Percentiles rank a stretch among this genome's conserved stretches.
Evolutionary conservation across 2,888 invertebrate species (phyloP).

Genomic region (Drosophila prostipennis): DNA sequence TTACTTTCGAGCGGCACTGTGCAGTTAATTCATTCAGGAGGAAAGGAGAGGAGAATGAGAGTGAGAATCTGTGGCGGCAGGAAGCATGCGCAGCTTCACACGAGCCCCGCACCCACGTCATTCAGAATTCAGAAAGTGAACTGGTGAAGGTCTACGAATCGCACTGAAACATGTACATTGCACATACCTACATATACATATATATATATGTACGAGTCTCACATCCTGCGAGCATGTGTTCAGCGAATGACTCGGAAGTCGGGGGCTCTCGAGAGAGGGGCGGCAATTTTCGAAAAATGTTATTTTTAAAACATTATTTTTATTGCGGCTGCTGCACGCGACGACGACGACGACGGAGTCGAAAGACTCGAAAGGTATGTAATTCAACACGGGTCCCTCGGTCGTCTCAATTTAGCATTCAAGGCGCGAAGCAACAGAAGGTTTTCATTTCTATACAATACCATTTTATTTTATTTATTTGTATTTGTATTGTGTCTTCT

Average conservation of each 20-base stretch:
- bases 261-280: conserved; percentile 3
- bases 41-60: too few relatives aligned
- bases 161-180: conserved; percentile 1
- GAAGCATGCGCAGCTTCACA: conserved; percentile 76
- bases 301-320: conserved; percentile 74
- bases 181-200: not conserved
- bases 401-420: conserved; percentile 56
- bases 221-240: conserved; percentile 37
- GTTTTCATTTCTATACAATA: conserved; percentile 29
- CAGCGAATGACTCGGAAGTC: conserved; percentile 35
- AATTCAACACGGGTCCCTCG: conserved; percentile 4
- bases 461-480: conserved; percentile 4
- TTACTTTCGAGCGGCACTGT: conserved; percentile 6
- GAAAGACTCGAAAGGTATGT: not conserved
- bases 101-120: conserved; percentile 40
- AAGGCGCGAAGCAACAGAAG: conserved; percentile 48
- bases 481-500: conserved; percentile 1
- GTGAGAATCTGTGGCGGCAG: conserved; percentile 46
- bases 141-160: conserved; percentile 17
- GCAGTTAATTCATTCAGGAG: conserved; percentile 10
- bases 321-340: conserved; percentile 72
- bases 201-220: not conserved
- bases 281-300: conserved; percentile 42
- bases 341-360: conserved; percentile 32
- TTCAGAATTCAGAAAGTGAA: conserved; percentile 4